Evolutionary conservation across 2,797 vertebrate species (phyloP), one percentile per base, ranked within the genome.

Genomic region (Acropternis orthonyx): DNA sequence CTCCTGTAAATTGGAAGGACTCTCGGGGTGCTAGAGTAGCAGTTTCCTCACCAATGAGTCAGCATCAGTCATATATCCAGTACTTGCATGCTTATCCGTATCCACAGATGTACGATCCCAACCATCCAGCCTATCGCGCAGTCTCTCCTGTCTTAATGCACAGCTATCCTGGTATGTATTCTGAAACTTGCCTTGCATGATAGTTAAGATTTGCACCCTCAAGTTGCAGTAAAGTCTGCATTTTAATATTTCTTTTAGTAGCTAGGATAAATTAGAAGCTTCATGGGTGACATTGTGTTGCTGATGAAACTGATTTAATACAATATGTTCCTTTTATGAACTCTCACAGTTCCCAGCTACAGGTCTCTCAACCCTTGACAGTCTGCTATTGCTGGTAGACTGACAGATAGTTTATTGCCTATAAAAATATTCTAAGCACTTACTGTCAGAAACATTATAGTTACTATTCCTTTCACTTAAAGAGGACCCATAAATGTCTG

Each of bases 11-110:
- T 92, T 98, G 98, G 96, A 99, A 99, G 96, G 99, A 99, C 92
- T 98, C 99, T 32, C 98, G 99, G 93, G 98, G 97, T 36, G 97
- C 98, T 73, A 97, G 99, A 96, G 98, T 98, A 52, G 98, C 98
- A 0, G 98, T 99, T 75, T 99, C 99, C 49, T 99, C 99, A 15
- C 99, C 98, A 61, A 98, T 99, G 98, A 99, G 98, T 92, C 98
- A 99, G 92, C 99, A 99, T 95, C 99, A 99, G 96, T 98, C 99
- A n/a, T 99, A 99, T 97, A 98, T 99, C 93, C 99, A 99, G 97
- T 99, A 99, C 98, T 98, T 99, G 98, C 99, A 99, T 94, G 98
- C 99, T 73, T 99, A 99, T 91, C 98, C 99, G 32, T 99, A 99
- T 97, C 98, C 99, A 36, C 98, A 99, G 90, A 99, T 99, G 98